Base-by-base conservation (phyloP, 2,888 invertebrate genomes). In the Diabrotica balteata region DNA sequence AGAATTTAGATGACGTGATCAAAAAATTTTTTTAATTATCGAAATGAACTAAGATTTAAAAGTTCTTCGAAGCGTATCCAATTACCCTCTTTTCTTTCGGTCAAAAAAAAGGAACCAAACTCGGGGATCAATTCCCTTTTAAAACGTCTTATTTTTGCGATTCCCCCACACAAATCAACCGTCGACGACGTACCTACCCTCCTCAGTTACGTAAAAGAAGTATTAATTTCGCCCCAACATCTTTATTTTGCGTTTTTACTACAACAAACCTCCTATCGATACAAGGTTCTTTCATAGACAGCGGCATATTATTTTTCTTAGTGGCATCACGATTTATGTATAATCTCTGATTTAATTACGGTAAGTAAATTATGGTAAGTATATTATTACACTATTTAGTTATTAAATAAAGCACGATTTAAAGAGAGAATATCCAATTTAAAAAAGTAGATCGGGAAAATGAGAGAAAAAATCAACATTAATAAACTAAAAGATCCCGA, bases 201-300 rank as follows among this genome's bases (percentile, higher is more conserved):
- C 71, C 76, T 74, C 75, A 44, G 55, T 57, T 57, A 44, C 44
- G 51, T 45, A 52, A 78, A 79, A 79, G 78, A 80, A 79, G 81
- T 80, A 80, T 82, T 82, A 81, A 81, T 81, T 81, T 80, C 76
- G 77, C 78, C 77, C 72, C 76, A 78, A 80, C 76, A 79, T 80
- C 81, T 83, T 80, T 79, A 82, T 83, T 81, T 79, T 74, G 62
- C 59, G 69, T 63, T 67, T 72, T 63, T 64, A 43, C 46, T 42
- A 59, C 49, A 59, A 59, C 59, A 59, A 59, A 57, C 55, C 55
- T 57, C 55, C 55, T 57, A 11, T 43, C 45, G 11, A 55, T 43
- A 42, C 8, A 43, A 42, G 43, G 55, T 47, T 47, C 47, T 47
- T 47, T 9, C 47, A 47, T 8, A 32, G 32, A 32, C 32, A 5